Evolutionary conservation across 2,888 invertebrate genomes (phyloP).

Genomic region (Synergus gifuensis): DNA sequence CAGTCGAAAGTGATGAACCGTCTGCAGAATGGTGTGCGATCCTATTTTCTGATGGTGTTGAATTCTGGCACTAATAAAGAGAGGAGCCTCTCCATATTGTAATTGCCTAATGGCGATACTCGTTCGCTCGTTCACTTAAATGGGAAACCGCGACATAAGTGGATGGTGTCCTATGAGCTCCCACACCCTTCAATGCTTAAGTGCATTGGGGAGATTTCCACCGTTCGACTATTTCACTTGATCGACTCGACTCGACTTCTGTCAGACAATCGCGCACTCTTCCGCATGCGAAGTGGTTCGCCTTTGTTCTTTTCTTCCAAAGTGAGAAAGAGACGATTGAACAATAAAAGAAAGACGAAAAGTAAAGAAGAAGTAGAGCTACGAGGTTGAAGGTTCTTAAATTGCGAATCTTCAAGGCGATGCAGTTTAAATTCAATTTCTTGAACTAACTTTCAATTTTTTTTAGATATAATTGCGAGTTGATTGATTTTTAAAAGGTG

Average conservation of each 20-base stretch:
- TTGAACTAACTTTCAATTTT: neutral
- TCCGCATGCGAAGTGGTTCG: slow-evolving; percentile 1
- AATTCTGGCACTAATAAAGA: slow-evolving; percentile 11
- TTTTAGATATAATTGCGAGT: too few relatives aligned
- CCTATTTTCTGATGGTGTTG: slow-evolving; percentile 23
- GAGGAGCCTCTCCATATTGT: slow-evolving; percentile 8
- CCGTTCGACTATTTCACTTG: slow-evolving; percentile 37
- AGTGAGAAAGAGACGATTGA: neutral
- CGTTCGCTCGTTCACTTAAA: slow-evolving; percentile 70
- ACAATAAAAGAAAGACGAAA: neutral
- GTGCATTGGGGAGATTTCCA: slow-evolving; percentile 60
- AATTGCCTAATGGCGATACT: slow-evolving; percentile 68
- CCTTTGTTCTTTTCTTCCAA: slow-evolving; percentile 33
- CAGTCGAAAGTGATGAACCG: slow-evolving; percentile 13
- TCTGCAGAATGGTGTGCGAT: slow-evolving; percentile 2
- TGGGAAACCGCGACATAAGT: slow-evolving; percentile 69
- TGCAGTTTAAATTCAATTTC: neutral
- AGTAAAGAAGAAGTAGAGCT: neutral
- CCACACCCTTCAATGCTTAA: slow-evolving; percentile 64
- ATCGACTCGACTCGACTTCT: slow-evolving; percentile 40
- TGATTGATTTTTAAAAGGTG: too few relatives aligned
- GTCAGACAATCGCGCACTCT: slow-evolving; percentile 37
- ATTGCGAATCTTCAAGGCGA: neutral
- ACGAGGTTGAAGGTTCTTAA: neutral
- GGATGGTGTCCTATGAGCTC: slow-evolving; percentile 67